phyloP scores from a whole-genome alignment of 2,797 vertebrate species.

The Crocodylus rhombifer region DNA sequence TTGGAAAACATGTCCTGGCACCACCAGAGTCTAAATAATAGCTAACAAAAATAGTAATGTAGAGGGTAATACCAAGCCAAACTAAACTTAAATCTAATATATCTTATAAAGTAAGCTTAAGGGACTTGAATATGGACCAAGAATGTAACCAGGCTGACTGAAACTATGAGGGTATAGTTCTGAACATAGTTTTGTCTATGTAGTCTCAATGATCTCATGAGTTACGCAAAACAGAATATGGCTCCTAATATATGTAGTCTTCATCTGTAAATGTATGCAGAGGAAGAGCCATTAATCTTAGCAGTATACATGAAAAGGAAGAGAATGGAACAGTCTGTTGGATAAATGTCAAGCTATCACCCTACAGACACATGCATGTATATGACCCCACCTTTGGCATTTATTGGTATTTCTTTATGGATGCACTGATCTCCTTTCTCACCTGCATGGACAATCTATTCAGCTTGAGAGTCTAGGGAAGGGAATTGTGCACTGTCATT shows the following conservation, averaged over 20 bases:
- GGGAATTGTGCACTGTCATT: fast-evolving
- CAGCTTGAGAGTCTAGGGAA: background rate
- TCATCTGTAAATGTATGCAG: background rate
- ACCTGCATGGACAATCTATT: fast-evolving
- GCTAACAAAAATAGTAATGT: background rate
- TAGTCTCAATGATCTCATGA: background rate
- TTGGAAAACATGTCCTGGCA: background rate
- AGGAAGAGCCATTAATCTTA: background rate
- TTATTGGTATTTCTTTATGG: background rate
- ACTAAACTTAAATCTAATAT: background rate
- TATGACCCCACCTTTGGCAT: background rate
- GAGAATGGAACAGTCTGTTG: background rate
- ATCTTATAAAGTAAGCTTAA: background rate
- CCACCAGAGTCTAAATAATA: background rate
- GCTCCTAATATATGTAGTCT: background rate
- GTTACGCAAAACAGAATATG: background rate
- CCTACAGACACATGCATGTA: background rate
- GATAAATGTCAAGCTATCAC: background rate
- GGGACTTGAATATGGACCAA: background rate
- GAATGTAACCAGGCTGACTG: background rate
- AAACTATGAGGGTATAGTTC: background rate
- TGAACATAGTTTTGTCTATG: background rate
- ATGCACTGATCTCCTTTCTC: fast-evolving
- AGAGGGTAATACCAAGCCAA: background rate
- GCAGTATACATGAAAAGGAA: background rate